These are phyloP conservation scores for Halictus rubicundus DNA, from an alignment of 1,140 invertebrate genomes.

Conservation along the genomic window DNA sequence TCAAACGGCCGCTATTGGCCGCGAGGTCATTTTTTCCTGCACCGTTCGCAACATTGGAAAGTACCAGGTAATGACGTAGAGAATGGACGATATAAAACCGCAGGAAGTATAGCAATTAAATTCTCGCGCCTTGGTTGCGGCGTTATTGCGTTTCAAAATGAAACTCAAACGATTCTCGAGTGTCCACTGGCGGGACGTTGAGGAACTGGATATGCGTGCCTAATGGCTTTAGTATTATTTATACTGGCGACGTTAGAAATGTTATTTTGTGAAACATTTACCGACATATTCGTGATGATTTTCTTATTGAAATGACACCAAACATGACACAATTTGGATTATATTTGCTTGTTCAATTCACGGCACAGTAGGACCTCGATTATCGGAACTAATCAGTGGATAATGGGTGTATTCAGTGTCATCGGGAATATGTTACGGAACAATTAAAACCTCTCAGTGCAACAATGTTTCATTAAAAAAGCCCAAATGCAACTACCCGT, in stretches of 20 bases:
- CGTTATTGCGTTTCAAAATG: conserved; percentile 12
- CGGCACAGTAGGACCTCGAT: no score
- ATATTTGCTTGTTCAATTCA: no score
- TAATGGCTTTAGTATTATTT: background rate
- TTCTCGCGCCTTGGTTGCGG: conserved; percentile 8
- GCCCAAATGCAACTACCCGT: no score
- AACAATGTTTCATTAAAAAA: no score
- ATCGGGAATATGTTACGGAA: no score
- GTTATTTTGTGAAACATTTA: no score
- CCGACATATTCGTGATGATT: no score
- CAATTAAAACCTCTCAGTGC: no score
- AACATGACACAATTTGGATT: no score
- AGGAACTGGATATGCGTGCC: background rate
- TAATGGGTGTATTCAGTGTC: no score
- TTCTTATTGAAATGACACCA: no score
- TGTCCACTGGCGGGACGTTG: background rate
- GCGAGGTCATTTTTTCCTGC: conserved; percentile 89
- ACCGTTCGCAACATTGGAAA: conserved; percentile 89
- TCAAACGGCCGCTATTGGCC: conserved; percentile 89
- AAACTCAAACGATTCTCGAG: conserved; percentile 8
- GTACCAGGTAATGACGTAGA: conserved; percentile 85
- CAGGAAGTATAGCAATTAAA: conserved; percentile 22
- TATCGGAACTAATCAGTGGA: no score
- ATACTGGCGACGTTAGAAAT: background rate
- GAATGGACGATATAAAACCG: conserved; percentile 1